Conservation (phyloP, 2,888 invertebrate genomes). For the Panzeria rudis region DNA sequence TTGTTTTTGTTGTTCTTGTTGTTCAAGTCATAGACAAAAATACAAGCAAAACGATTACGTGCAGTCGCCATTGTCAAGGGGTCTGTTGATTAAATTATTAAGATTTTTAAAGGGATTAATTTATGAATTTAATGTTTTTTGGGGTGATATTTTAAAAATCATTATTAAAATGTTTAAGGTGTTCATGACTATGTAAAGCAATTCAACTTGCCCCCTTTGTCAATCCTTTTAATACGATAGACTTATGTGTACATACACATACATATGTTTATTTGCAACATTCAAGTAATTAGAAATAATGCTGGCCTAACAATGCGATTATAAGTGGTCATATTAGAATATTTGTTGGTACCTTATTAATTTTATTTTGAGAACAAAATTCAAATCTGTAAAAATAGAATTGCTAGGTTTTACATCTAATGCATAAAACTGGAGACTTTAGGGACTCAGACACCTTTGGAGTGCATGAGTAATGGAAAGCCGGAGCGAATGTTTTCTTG, state of each 20-base stretch:
- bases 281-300: too few relatives aligned
- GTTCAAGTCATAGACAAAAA: conserved; percentile 18
- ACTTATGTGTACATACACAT: too few relatives aligned
- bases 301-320: not conserved
- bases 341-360: not conserved
- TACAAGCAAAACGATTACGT: not conserved
- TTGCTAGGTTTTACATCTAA: too few relatives aligned
- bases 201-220: conserved; percentile 32
- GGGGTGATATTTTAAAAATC: conserved; percentile 39
- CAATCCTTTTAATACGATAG: conserved; percentile 13
- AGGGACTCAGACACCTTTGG: too few relatives aligned
- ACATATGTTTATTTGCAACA: not conserved
- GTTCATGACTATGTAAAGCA: conserved; percentile 60
- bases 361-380: too few relatives aligned
- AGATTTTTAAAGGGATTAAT: conserved; percentile 64
- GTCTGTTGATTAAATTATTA: conserved; percentile 69
- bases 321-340: conserved; percentile 4
- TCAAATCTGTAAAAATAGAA: too few relatives aligned
- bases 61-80: conserved; percentile 32
- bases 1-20: conserved; percentile 13
- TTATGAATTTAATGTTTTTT: conserved; percentile 48
- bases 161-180: conserved; percentile 58
- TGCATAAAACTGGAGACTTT: too few relatives aligned
- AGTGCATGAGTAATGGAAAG: too few relatives aligned
- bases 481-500: too few relatives aligned